Evolutionary conservation across 2,888 invertebrate species (phyloP), one percentile per base, ranked within the genome.

Genomic region (Meteorus cinctellus): DNA sequence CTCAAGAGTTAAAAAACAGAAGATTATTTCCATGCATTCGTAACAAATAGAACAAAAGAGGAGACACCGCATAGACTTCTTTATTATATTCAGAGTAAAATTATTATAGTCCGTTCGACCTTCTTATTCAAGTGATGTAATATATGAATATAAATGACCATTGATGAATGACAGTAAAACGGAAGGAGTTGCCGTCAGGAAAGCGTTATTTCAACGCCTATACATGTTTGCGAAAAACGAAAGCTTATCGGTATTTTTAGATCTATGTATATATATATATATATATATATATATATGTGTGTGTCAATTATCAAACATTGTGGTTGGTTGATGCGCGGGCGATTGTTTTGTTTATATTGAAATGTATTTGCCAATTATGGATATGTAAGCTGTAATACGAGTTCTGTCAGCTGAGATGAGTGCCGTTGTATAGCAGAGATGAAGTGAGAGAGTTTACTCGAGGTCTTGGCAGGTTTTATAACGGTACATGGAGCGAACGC

Each of bases 381-480:
- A n/a, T n/a, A n/a, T 34, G 8, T 48, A 48, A 48, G 16, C 48
- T 41, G 67, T 55, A 69, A 63, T 74, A 75, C 74, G 63, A 75
- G 76, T 79, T 72, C 71, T 74, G 72, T 76, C 75, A 78, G 76
- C 68, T 72, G 74, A 80, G 79, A 48, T 48, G 77, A 74, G 36
- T 75, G 36, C 78, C 75, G 76, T 76, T 60, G 76, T 75, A 4
- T 8, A 69, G 73, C 68, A 74, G 71, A 62, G 65, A 67, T 27
- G 63, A 41, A 60, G 72, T 71, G 59, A 72, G 55, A 27, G 55
- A 24, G 19, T 62, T 55, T 41, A n/a, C 63, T 55, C 31, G 72
- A 63, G 82, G 84, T 82, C 88, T 88, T 89, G 19, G 84, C 86
- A 88, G 89, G 89, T 88, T 89, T 85, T 83, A 83, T 89, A 89